Base-by-base conservation (phyloP, 2,888 invertebrate genomes). In the Chrysina gloriosa region DNA sequence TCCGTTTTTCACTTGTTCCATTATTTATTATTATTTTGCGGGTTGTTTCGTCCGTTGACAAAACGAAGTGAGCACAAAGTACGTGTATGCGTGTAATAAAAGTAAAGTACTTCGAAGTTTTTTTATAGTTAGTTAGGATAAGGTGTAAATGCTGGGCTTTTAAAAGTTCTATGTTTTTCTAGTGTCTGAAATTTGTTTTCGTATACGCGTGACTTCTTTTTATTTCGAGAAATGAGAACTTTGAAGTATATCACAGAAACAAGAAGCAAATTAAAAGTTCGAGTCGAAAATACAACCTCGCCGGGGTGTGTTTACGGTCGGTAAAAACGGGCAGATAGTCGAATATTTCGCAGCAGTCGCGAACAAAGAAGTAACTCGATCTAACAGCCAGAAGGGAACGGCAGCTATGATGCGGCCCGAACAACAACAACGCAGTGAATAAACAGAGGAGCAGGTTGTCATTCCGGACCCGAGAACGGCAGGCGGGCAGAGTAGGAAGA, bases 401-500 rank as follows among this genome's bases (percentile, higher is more conserved):
- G 42, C 16, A 42, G 58, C 58, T 27, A 42, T 29, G 42, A 61
- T 61, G 58, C 42, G 42, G 58, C 58, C 9, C 42, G 58, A 61
- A 27, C 58, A 61, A 39, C 58, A 42, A 25, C 58, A 42, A 61
- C 58, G 42, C 58, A 61, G 42, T 61, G 58, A 61, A 61, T 61
- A 67, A 61, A 50, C 48, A 67, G 48, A 21, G 36, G 63, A 63
- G 63, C 67, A 52, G 67, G 61, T 50, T 65, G 56, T 56, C 67
- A 61, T 67, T 61, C 42, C 42, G 58, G 27, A 27, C 31, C 31
- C 21, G 29, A 31, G 31, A 52, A 16, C 27, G 27, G 14, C 29
- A 52, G 52, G 48, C 48, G 61, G 65, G 56, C 67, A 67, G 61
- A 69, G 64, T 68, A 63, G 61, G 70, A 21, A 52, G 69, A 54